phyloP scores from a whole-genome alignment of 2,888 invertebrate genomes.

The Xanthorhoe designata region DNA sequence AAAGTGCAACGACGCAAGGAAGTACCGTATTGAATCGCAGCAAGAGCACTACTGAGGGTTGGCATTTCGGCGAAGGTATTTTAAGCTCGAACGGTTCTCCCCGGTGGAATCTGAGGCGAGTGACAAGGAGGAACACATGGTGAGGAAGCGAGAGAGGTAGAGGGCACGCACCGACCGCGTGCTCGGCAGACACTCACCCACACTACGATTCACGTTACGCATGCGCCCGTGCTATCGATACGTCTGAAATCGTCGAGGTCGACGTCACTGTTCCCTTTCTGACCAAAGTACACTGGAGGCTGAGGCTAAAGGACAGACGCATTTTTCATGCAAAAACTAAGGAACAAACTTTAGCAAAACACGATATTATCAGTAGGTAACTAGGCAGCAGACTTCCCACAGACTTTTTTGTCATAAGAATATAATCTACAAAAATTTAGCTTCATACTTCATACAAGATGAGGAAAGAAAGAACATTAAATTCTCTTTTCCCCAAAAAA shows the following conservation, averaged over 20 bases:
- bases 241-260: conserved; percentile 67
- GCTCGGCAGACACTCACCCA: conserved; percentile 71
- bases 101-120: conserved; percentile 55
- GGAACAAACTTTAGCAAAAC: conserved; percentile 5
- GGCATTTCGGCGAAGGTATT: conserved; percentile 70
- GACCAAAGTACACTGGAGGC: conserved; percentile 62
- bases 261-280: conserved; percentile 70
- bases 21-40: conserved; percentile 64
- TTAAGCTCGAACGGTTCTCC: conserved; percentile 78
- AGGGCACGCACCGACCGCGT: conserved; percentile 76
- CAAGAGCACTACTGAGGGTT: conserved; percentile 78
- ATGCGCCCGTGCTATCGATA: conserved; percentile 73
- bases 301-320: conserved; percentile 23
- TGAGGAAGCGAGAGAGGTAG: conserved; percentile 62
- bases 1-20: conserved; percentile 55
- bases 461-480: neutral
- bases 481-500: neutral
- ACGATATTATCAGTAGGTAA: neutral
- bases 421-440: too few species aligned
- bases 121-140: conserved; percentile 62
- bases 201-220: conserved; percentile 71
- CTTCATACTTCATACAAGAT: neutral
- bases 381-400: neutral
- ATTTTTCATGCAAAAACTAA: conserved; percentile 19
- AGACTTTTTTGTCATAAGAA: neutral